Percentiles rank a stretch among this genome's conserved stretches.
Evolutionary conservation across 2,888 invertebrate species (phyloP).

Genomic region (Agrenia bidenticulata): DNA sequence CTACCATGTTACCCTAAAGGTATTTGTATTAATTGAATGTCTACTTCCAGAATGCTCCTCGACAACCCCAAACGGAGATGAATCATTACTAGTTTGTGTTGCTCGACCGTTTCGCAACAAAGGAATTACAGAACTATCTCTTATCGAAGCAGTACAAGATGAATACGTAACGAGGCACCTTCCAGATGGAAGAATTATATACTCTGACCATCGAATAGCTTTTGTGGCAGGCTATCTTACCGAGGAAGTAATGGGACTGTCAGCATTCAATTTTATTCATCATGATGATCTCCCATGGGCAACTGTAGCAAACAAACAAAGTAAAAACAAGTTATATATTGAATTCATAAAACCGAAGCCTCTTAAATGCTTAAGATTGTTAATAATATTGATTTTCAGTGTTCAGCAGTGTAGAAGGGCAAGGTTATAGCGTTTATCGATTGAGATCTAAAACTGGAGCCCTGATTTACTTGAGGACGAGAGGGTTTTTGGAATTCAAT

Average conservation of each 20-base stretch:
- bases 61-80: slow-evolving; percentile 47
- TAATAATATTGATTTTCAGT: slow-evolving; percentile 59
- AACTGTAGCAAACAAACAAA: slow-evolving; percentile 80
- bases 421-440: slow-evolving; percentile 83
- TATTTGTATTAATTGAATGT: background rate
- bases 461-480: slow-evolving; percentile 79
- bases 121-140: slow-evolving; percentile 66
- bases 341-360: no score
- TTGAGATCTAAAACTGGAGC: slow-evolving; percentile 77
- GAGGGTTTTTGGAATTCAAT: slow-evolving; percentile 81
- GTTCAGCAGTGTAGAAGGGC: slow-evolving; percentile 80
- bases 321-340: slow-evolving; percentile 59
- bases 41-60: slow-evolving; percentile 49
- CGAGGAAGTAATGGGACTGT: slow-evolving; percentile 82
- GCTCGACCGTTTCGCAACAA: slow-evolving; percentile 71
- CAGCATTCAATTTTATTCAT: slow-evolving; percentile 87
- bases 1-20: background rate
- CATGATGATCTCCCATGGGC: slow-evolving; percentile 86
- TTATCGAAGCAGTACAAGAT: slow-evolving; percentile 70
- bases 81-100: slow-evolving; percentile 58
- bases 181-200: slow-evolving; percentile 83
- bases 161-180: slow-evolving; percentile 88
- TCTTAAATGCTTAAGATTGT: background rate
- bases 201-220: slow-evolving; percentile 86
- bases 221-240: slow-evolving; percentile 85